Conservation (phyloP, 2,888 invertebrate species). For the Heliconius hortense region DNA sequence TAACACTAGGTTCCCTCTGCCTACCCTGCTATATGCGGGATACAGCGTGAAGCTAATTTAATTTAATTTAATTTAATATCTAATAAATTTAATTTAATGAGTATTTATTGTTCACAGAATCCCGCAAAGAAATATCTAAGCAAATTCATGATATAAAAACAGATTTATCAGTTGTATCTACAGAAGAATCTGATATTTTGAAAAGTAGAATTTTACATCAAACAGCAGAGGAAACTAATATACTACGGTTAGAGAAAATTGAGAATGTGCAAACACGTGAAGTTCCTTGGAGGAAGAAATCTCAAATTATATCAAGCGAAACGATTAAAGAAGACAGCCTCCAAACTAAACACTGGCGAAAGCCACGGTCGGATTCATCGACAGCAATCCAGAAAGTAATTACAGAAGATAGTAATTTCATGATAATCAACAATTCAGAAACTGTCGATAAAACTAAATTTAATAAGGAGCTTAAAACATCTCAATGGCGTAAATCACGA, state of each 20-base stretch:
- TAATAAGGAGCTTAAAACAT: slow-evolving; percentile 27
- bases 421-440: slow-evolving; percentile 44
- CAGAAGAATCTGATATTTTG: slow-evolving; percentile 49
- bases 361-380: slow-evolving; percentile 46
- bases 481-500: slow-evolving; percentile 22
- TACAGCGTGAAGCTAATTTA: too few species aligned
- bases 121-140: slow-evolving; percentile 53
- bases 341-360: slow-evolving; percentile 55
- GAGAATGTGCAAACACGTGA: slow-evolving; percentile 62
- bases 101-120: slow-evolving; percentile 53
- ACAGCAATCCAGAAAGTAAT: slow-evolving; percentile 38
- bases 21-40: too few species aligned
- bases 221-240: slow-evolving; percentile 69
- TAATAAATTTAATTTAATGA: not conserved
- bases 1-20: too few species aligned
- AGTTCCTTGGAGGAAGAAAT: slow-evolving; percentile 67
- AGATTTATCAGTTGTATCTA: slow-evolving; percentile 48
- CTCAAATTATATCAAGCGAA: slow-evolving; percentile 44
- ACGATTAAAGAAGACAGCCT: slow-evolving; percentile 45
- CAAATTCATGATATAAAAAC: slow-evolving; percentile 61
- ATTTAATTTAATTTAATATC: too few species aligned
- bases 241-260: slow-evolving; percentile 60
- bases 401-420: slow-evolving; percentile 47
- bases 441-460: slow-evolving; percentile 26
- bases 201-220: slow-evolving; percentile 56